Conservation (phyloP, 2,888 invertebrate genomes). For the Scelioninae gen. 1 region DNA sequence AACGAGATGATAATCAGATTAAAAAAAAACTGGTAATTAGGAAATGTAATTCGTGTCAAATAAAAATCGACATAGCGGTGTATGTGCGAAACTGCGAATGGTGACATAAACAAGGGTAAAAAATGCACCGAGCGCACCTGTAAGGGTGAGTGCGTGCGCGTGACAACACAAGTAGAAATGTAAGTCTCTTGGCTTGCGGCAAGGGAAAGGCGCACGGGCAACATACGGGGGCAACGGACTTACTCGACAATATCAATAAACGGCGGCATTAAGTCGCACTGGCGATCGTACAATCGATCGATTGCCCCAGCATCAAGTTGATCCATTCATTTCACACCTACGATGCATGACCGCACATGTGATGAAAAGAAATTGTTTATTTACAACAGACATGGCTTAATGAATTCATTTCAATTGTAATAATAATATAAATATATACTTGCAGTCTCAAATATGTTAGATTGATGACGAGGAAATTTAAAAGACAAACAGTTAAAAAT, state of each 20-base stretch:
- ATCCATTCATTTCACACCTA: too few species aligned
- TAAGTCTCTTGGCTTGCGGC: slow-evolving; percentile 35
- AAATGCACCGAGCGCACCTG: slow-evolving; percentile 36
- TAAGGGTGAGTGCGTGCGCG: slow-evolving; percentile 60
- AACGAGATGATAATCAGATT: slow-evolving; percentile 54
- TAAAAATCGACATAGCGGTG: slow-evolving; percentile 33
- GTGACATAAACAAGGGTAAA: slow-evolving; percentile 47
- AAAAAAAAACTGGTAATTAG: slow-evolving; percentile 41
- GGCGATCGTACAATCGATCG: slow-evolving; percentile 65
- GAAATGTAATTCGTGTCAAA: slow-evolving; percentile 37
- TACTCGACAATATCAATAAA: slow-evolving; percentile 78
- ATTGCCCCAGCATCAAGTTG: slow-evolving; percentile 61
- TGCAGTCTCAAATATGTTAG: too few species aligned
- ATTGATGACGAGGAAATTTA: too few species aligned
- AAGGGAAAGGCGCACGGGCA: slow-evolving; percentile 62
- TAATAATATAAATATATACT: too few species aligned
- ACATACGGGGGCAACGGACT: slow-evolving; percentile 79
- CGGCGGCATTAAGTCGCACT: slow-evolving; percentile 57
- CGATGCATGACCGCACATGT: too few species aligned
- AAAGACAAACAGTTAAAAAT: too few species aligned
- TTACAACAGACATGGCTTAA: too few species aligned
- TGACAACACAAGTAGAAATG: slow-evolving; percentile 49
- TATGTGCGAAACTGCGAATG: slow-evolving; percentile 9
- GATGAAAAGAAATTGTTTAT: too few species aligned
- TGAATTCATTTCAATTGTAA: too few species aligned